These are phyloP conservation scores for Arvicanthis niloticus DNA, from an alignment of 2,113 vertebrate genomes.

Conservation along the genomic window DNA sequence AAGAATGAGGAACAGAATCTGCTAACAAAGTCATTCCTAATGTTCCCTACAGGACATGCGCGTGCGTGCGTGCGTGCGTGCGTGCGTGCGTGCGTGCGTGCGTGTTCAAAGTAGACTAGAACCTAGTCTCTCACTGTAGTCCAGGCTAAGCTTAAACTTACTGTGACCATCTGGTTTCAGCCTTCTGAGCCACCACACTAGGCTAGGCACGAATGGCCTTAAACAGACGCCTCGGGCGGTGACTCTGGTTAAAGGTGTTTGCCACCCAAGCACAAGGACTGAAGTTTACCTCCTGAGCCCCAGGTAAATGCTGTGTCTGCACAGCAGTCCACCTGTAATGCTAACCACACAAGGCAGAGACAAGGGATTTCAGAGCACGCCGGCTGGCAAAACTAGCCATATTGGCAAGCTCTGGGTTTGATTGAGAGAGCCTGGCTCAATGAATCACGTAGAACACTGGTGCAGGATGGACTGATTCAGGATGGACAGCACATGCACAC, in stretches of 20 bases:
- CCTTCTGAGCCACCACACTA: neutral
- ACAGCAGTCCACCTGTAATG: neutral
- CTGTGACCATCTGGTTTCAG: neutral
- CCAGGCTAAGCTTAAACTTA: neutral
- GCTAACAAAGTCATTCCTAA: neutral
- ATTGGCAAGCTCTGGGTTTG: neutral
- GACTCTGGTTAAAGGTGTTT: neutral
- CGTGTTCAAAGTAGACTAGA: neutral
- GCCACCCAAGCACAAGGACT: neutral
- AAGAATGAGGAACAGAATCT: neutral
- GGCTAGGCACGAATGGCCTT: neutral
- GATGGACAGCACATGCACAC: neutral
- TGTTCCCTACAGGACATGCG: no score
- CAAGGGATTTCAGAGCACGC: neutral
- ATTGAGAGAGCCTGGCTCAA: neutral
- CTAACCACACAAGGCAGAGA: neutral
- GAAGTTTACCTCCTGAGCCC: neutral
- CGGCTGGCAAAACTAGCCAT: neutral
- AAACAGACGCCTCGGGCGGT: no score
- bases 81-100: neutral
- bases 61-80: neutral
- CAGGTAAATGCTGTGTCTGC: neutral
- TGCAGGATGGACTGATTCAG: neutral
- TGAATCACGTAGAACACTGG: no score
- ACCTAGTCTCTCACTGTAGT: neutral